Conservation (phyloP, 2,888 invertebrate genomes). For the Gnatocerus cornutus region DNA sequence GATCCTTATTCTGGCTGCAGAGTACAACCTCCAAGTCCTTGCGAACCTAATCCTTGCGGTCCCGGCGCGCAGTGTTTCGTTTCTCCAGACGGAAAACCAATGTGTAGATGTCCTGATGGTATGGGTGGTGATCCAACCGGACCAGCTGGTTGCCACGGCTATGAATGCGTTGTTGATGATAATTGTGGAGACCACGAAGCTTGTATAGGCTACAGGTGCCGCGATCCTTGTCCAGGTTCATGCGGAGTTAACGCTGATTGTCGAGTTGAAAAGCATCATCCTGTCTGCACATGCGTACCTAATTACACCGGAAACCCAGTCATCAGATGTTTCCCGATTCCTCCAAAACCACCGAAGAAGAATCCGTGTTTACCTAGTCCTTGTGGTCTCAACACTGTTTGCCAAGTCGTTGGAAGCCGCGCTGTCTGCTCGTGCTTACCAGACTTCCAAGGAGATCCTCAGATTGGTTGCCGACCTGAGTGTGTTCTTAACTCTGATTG, state of each 20-base stretch:
- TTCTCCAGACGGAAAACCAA: slow-evolving; percentile 79
- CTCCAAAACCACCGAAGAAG: slow-evolving; percentile 74
- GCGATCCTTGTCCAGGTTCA: slow-evolving; percentile 87
- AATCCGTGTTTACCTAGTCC: slow-evolving; percentile 84
- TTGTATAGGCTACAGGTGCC: slow-evolving; percentile 86
- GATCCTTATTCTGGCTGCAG: slow-evolving; percentile 87
- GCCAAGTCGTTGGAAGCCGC: slow-evolving; percentile 79
- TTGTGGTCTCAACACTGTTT: slow-evolving; percentile 87
- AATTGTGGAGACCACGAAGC: slow-evolving; percentile 83
- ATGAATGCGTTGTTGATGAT: slow-evolving; percentile 86
- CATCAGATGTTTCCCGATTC: slow-evolving; percentile 79
- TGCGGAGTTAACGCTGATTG: slow-evolving; percentile 86
- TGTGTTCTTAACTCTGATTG: slow-evolving; percentile 90
- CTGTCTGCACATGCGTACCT: slow-evolving; percentile 83
- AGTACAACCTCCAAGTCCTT: slow-evolving; percentile 80
- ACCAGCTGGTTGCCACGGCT: slow-evolving; percentile 81
- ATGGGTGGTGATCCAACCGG: slow-evolving; percentile 85
- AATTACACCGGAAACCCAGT: slow-evolving; percentile 86
- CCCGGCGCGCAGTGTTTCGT: slow-evolving; percentile 83
- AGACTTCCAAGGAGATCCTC: slow-evolving; percentile 86
- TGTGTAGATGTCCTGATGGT: slow-evolving; percentile 84
- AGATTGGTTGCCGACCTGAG: slow-evolving; percentile 83
- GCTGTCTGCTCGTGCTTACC: slow-evolving; percentile 86
- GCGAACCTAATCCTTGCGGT: slow-evolving; percentile 87
- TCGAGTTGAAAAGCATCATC: slow-evolving; percentile 84